Evolutionary conservation across 2,113 vertebrate species (phyloP).

Genomic region (Mormyrus lacerda): DNA sequence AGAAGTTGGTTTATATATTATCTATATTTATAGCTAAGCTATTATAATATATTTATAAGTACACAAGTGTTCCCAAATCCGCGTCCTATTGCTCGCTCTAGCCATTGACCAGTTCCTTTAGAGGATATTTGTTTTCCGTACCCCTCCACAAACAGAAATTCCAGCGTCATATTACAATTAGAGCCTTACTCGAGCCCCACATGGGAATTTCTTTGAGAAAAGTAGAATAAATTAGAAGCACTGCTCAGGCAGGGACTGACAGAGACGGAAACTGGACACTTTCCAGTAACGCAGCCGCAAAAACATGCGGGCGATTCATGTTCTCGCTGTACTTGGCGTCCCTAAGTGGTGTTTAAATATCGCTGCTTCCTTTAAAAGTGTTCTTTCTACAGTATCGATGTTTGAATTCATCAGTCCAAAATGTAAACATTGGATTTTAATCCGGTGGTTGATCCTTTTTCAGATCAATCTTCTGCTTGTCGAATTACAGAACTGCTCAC

Average conservation of each 20-base stretch:
- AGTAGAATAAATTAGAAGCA: neutral
- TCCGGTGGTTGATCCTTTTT: neutral
- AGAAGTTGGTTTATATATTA: neutral
- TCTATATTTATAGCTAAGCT: neutral
- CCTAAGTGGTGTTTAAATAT: neutral
- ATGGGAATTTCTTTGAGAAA: neutral
- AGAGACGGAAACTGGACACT: neutral
- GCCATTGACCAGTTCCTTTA: neutral
- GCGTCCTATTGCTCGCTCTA: neutral
- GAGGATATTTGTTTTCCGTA: neutral
- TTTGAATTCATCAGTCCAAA: neutral
- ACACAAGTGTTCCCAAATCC: neutral
- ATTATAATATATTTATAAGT: neutral
- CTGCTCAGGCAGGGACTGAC: neutral
- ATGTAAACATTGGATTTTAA: neutral
- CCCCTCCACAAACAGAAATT: neutral
- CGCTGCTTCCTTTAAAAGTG: neutral
- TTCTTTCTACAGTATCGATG: neutral
- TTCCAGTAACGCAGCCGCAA: neutral
- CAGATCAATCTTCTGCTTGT: neutral
- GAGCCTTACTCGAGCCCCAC: neutral
- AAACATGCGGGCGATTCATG: neutral
- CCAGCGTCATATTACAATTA: neutral
- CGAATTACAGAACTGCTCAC: neutral
- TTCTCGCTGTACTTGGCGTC: neutral